Percentiles rank a stretch among this genome's conserved stretches.
These are phyloP conservation scores for Stegana nigrithorax DNA, from an alignment of 2,888 invertebrate species.

Conservation along the genomic window DNA sequence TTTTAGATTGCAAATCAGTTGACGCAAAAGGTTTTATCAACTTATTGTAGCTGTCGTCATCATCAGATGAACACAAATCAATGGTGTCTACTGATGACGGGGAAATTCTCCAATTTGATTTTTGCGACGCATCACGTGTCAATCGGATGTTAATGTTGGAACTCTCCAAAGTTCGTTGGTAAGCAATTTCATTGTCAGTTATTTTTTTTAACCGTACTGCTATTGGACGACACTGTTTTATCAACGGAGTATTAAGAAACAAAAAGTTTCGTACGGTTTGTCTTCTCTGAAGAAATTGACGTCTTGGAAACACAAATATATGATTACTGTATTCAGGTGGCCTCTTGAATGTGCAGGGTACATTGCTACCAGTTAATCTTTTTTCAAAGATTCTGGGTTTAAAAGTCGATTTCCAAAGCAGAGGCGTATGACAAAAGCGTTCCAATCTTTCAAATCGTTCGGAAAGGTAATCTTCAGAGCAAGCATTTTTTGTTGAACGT, in stretches of 20 bases:
- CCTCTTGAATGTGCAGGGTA: conserved; percentile 64
- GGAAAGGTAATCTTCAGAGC: conserved; percentile 68
- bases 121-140: conserved; percentile 62
- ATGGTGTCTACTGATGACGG: conserved; percentile 71
- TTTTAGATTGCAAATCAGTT: conserved; percentile 24
- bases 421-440: conserved; percentile 70
- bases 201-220: conserved; percentile 65
- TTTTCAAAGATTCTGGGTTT: conserved; percentile 63
- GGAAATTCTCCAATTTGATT: conserved; percentile 66
- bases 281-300: conserved; percentile 63
- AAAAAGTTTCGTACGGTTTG: conserved; percentile 61
- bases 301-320: conserved; percentile 65
- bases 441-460: conserved; percentile 71
- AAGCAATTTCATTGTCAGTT: conserved; percentile 52
- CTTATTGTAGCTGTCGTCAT: conserved; percentile 68
- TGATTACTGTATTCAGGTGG: conserved; percentile 59
- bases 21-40: conserved; percentile 18
- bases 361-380: conserved; percentile 45
- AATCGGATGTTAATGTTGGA: conserved; percentile 64
- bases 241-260: conserved; percentile 64
- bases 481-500: conserved; percentile 69
- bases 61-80: conserved; percentile 77
- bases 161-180: conserved; percentile 43
- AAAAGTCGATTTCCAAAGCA: conserved; percentile 53
- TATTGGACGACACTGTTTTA: conserved; percentile 67